Evolutionary conservation across 2,888 invertebrate species (phyloP).

Genomic region (Aphodius sticticus): DNA sequence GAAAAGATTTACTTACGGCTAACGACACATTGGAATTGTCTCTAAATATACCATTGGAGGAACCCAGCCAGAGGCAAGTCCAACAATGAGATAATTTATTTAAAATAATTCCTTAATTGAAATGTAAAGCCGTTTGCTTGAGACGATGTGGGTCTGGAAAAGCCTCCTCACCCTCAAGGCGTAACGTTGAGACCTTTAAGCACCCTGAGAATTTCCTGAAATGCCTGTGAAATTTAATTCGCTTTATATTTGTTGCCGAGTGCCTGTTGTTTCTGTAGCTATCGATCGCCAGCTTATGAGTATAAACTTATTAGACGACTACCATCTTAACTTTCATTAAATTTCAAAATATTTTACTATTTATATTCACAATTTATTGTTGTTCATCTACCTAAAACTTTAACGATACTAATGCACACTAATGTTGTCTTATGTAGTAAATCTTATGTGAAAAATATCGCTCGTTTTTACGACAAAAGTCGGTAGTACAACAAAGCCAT

Average conservation of each 20-base stretch:
- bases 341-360: too few relatives aligned
- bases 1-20: neutral
- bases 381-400: too few relatives aligned
- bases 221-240: neutral
- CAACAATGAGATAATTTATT: neutral
- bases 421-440: too few relatives aligned
- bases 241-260: neutral
- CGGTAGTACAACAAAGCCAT: too few relatives aligned
- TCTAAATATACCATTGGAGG: neutral
- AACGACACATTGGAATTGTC: neutral
- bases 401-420: too few relatives aligned
- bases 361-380: too few relatives aligned
- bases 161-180: neutral
- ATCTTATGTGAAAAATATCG: too few relatives aligned
- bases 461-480: too few relatives aligned
- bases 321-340: too few relatives aligned
- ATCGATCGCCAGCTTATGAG: too few relatives aligned
- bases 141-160: neutral
- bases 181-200: neutral
- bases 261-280: too few relatives aligned
- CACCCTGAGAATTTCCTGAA: neutral
- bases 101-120: slow-evolving; percentile 4
- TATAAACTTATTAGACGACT: too few relatives aligned
- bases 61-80: neutral
- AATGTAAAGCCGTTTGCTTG: slow-evolving; percentile 4